Evolutionary conservation across 2,113 vertebrate genomes (phyloP), one percentile per base, ranked within the genome.

Genomic region (Gavialis gangeticus): DNA sequence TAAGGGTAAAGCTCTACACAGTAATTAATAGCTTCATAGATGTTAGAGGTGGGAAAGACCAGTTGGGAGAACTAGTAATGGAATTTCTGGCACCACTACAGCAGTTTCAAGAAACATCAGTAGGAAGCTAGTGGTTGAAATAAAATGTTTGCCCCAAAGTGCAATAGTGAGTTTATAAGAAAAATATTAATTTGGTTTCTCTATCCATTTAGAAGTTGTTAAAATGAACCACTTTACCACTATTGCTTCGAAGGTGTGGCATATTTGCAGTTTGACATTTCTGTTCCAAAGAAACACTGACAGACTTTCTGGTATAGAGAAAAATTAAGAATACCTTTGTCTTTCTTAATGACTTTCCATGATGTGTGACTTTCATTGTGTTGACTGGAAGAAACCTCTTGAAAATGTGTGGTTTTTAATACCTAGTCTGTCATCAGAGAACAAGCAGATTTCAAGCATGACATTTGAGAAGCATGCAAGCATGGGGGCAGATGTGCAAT

Each of bases 231-330:
- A 46, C 9, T 46, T 46, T 46, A 46, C 66, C 28, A 69, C 30
- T 69, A 34, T n/a, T 69, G 10, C 34, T 69, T 69, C 19, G 22
- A 71, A 4, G 19, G 19, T 69, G 67, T 71, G 30, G 22, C 30
- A 12, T 71, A 37, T 71, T 10, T 37, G 30, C 67, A 37, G 67
- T 34, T 67, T 18, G 66, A 69, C 34, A 19, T 34, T 19, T 69
- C 18, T 28, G n/a, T 73, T 84, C 84, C 67, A 63, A 90, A 95
- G 95, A 76, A 87, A 91, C 96, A 91, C 86, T 92, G 94, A 67
- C 84, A 90, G 46, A 2, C 76, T 91, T 73, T 81, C 94, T 84
- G 82, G 92, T 96, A 93, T 88, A 96, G 90, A 97, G 92, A 95
- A 90, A 97, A 92, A 96, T 95, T 91, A 89, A 94, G 91, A 93